phyloP scores from a whole-genome alignment of 2,888 invertebrate species.

The Eucera pruinosa region DNA sequence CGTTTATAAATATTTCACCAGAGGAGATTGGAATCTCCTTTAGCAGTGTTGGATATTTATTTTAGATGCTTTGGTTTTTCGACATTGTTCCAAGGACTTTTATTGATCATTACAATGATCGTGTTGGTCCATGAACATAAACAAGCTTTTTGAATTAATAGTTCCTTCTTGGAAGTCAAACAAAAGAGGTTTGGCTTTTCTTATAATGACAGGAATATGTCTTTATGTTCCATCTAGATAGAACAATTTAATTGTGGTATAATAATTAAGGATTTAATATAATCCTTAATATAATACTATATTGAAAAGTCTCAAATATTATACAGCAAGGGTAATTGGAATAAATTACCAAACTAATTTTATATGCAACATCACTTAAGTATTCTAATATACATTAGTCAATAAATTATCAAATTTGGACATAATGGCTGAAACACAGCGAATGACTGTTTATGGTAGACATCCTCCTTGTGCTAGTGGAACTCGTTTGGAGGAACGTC shows the following conservation, averaged over 20 bases:
- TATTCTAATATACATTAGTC: constrained; percentile 34
- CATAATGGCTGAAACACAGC: constrained; percentile 90
- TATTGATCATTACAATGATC: constrained; percentile 26
- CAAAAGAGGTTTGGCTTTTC: constrained; percentile 7
- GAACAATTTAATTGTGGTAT: constrained; percentile 33
- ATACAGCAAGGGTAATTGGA: constrained; percentile 22
- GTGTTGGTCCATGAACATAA: constrained; percentile 12
- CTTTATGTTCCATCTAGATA: constrained; percentile 27
- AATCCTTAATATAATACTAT: constrained; percentile 22
- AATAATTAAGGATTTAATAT: constrained; percentile 17
- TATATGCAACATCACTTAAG: constrained; percentile 25
- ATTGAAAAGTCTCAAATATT: constrained; percentile 25
- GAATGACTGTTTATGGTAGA: constrained; percentile 89
- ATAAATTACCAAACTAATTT: constrained; percentile 31
- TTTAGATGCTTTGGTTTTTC: constrained; percentile 11
- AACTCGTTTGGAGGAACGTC: constrained; percentile 90
- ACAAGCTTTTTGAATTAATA: constrained; percentile 16
- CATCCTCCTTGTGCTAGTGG: constrained; percentile 91
- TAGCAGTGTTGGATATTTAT: constrained; percentile 12
- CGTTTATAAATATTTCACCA: constrained; percentile 49
- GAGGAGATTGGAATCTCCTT: constrained; percentile 31
- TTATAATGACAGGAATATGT: constrained; percentile 27
- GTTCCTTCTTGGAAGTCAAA: constrained; percentile 19
- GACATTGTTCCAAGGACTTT: neutral
- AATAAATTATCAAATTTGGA: constrained; percentile 36